Evolutionary conservation across 2,113 vertebrate genomes (phyloP), one percentile per base, ranked within the genome.

Genomic region (Pleuronectes platessa): DNA sequence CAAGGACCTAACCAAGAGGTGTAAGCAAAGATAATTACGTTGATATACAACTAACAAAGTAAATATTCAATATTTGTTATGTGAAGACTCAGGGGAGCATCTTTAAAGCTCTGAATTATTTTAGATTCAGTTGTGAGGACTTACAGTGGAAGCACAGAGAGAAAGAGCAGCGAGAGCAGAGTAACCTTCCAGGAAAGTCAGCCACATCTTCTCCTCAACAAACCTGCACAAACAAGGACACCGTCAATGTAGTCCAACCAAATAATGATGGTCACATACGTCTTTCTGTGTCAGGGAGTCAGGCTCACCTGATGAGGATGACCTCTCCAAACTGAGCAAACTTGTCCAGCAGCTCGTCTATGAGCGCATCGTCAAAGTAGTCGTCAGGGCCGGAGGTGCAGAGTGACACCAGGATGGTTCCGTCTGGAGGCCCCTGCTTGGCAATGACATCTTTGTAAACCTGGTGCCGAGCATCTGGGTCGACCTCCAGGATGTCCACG

Each of bases 131-230:
- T 26, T 42, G 15, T 11, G 35, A 68, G 10, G 62, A 89, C 93
- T 96, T 95, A 99, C 98, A 91, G 96, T 96, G 71, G 95, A 96
- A 47, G 95, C 96, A 81, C 95, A 96, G 63, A 99, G 93, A 66
- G 92, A 95, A 61, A 96, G 94, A 68, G 94, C 97, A 47, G 91
- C 96, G 63, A 99, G 94, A 74, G 98, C 97, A 68, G 97, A 99
- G 75, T 96, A 97, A 74, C 97, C 97, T 87, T 99, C 98, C 86
- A 97, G 90, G 94, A 99, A 99, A 0, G 98, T 99, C 71, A 99
- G 96, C 98, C 97, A 99, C 97, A 99, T 99, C 93, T 98, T 98
- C 92, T 99, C 96, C 90, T 99, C 98, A 15, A 99, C 97, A 68
- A 99, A 99, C 88, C 98, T 99, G 92, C 26, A 85, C 2, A 61